Base-by-base conservation (phyloP, 2,797 vertebrate genomes). In the Clarias platycephalus region DNA sequence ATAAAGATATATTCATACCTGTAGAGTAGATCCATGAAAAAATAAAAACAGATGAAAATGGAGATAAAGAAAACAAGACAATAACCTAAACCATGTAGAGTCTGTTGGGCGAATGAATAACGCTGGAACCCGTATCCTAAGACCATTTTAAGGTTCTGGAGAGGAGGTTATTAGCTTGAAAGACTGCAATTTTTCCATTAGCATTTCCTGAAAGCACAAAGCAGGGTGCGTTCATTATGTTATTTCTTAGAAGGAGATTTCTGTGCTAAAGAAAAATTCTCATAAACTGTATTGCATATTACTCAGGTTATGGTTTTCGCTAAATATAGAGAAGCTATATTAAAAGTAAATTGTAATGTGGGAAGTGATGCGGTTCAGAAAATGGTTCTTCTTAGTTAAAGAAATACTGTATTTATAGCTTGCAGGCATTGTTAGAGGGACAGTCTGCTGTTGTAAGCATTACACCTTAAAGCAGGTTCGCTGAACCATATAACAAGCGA, bases 321-420 rank as follows among this genome's bases (percentile, higher is more conserved):
- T 74, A 74, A 28, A 74, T 49, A 70, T 74, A 55, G 44, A 74
- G 71, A 55, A 8, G 15, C 49, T 28, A 55, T 55, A 74, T 74
- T 74, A 55, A 53, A 74, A 74, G 44, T 28, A 44, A 12, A 4
- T 44, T 71, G 28, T 55, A 74, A 55, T 28, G 5, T 74, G n/a
- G 15, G n/a, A 18, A 55, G 18, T 74, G 28, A 44, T 74, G 13
- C 16, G n/a, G 49, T 28, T 72, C 37, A n/a, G 40, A 44, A 71
- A 13, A 44, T 71, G 7, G 15, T 55, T 55, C 3, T 18, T 55
- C n/a, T 28, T 55, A 28, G 49, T 74, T 28, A 55, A 55, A 20
- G 2, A 49, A 72, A 26, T 72, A 18, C 24, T 49, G 24, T 7
- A n/a, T 53, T 49, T 53, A 26, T 44, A 71, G 24, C 15, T 16